phyloP scores from a whole-genome alignment of 2,888 invertebrate genomes.

The Dyspetes luteomarginatus region DNA sequence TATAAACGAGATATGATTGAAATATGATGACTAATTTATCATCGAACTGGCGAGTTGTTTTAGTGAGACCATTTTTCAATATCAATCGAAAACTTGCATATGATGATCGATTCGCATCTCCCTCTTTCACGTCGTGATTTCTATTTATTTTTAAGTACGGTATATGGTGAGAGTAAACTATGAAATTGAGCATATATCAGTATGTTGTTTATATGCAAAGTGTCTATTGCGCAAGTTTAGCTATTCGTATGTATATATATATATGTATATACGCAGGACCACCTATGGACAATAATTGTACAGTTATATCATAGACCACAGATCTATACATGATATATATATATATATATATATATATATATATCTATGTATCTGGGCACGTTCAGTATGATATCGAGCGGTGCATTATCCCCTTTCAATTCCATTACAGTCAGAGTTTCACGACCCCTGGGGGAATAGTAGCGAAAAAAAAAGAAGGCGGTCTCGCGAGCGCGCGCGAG shows the following conservation, averaged over 20 bases:
- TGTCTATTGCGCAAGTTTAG: constrained; percentile 53
- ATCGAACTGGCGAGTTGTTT: constrained; percentile 40
- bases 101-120: constrained; percentile 8
- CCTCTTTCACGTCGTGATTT: constrained; percentile 6
- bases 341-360: background rate
- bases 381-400: constrained; percentile 20
- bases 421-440: constrained; percentile 63
- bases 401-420: constrained; percentile 66
- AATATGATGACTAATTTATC: constrained; percentile 56
- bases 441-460: constrained; percentile 66
- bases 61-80: constrained; percentile 50
- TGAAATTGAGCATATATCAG: constrained; percentile 23
- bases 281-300: constrained; percentile 64
- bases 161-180: constrained; percentile 5
- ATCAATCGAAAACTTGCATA: constrained; percentile 51
- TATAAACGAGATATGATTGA: constrained; percentile 20
- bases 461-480: constrained; percentile 46
- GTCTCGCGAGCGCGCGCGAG: constrained; percentile 41
- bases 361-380: background rate
- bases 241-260: constrained; percentile 28
- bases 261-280: constrained; percentile 9
- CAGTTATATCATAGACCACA: constrained; percentile 44
- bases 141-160: background rate
- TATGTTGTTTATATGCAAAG: constrained; percentile 1
- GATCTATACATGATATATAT: too few species aligned